phyloP scores from a whole-genome alignment of 64 coral and sea anemone species.

The Cladopsammia gracilis region DNA sequence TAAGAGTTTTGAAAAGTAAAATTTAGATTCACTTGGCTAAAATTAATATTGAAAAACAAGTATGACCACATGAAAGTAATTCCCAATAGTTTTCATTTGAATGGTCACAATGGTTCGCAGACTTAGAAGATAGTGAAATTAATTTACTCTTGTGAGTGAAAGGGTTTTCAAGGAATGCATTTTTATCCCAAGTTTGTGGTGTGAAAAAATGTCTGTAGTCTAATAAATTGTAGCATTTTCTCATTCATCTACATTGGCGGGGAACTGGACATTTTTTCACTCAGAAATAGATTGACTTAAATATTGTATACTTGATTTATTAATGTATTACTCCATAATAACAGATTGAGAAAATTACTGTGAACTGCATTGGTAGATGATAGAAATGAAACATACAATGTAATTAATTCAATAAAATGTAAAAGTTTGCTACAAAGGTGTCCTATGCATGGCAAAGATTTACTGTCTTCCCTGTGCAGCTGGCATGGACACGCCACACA shows the following conservation, averaged over 20 bases:
- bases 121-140: not conserved
- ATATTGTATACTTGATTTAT: not conserved
- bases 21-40: not conserved
- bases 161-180: slow-evolving; percentile 3
- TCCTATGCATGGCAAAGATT: no score
- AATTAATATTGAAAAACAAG: not conserved
- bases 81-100: not conserved
- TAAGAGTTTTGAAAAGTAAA: not conserved
- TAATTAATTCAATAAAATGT: slow-evolving; percentile 39
- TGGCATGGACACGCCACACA: no score
- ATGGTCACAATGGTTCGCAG: not conserved
- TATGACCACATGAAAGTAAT: not conserved
- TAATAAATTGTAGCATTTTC: slow-evolving; percentile 1
- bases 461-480: no score
- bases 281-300: not conserved
- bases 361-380: slow-evolving; percentile 18
- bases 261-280: slow-evolving; percentile 12
- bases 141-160: not conserved
- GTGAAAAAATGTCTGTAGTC: slow-evolving; percentile 20
- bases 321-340: not conserved
- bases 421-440: slow-evolving; percentile 11
- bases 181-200: slow-evolving; percentile 17
- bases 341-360: not conserved
- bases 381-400: slow-evolving; percentile 41
- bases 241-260: not conserved